phyloP scores from a whole-genome alignment of 2,797 vertebrate genomes.

The Pangasius djambal region DNA sequence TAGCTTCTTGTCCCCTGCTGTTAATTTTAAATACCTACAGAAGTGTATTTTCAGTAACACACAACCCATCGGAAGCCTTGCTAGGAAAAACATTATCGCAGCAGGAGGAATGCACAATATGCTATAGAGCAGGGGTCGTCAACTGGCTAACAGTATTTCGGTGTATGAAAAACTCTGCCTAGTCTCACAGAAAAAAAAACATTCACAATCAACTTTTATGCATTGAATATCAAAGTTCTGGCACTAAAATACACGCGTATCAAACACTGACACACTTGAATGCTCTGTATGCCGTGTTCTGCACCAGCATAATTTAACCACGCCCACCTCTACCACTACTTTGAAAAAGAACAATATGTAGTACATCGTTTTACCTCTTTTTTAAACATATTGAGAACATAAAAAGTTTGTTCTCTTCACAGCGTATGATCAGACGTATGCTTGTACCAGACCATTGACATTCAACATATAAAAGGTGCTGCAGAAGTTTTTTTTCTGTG shows the following conservation, averaged over 20 bases:
- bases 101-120: conserved; percentile 14
- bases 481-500: neutral
- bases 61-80: conserved; percentile 35
- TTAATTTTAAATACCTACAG: conserved; percentile 59
- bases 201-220: neutral
- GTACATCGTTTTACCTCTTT: neutral
- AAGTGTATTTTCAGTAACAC: conserved; percentile 34
- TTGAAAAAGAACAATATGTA: neutral
- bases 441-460: neutral
- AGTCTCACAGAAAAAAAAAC: neutral
- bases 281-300: neutral
- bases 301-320: too few species aligned
- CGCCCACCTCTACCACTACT: neutral
- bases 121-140: conserved; percentile 14
- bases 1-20: conserved; percentile 46
- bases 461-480: neutral
- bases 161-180: neutral
- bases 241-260: neutral
- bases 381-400: neutral
- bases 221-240: neutral
- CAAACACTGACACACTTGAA: neutral
- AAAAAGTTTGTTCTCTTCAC: neutral
- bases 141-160: neutral
- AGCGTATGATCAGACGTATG: neutral
- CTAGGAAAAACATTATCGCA: conserved; percentile 43